A percentile compares a stretch with the other conserved stretches of the same genome.
Evolutionary conservation across 1,140 invertebrate species (phyloP).

Genomic region (Atta texana): DNA sequence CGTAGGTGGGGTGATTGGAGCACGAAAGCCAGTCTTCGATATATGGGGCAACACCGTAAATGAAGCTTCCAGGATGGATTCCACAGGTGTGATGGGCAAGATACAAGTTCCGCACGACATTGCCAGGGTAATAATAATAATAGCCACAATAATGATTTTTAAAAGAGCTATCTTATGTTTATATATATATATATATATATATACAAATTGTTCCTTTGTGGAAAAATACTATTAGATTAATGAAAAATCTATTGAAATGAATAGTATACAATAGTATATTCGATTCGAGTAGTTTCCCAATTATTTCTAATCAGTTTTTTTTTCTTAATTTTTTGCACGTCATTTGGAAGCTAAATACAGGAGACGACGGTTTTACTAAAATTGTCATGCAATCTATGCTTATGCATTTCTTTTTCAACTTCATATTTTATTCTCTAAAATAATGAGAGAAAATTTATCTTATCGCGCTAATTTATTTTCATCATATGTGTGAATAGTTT

Average conservation of each 20-base stretch:
- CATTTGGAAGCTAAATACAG: background rate
- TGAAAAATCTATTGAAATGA: too few species aligned
- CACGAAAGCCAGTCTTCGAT: constrained; percentile 98
- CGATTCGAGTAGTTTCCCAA: too few species aligned
- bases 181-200: background rate
- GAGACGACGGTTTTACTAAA: background rate
- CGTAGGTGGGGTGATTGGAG: constrained; percentile 98
- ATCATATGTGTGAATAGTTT: constrained; percentile 85
- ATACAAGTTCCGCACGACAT: constrained; percentile 96
- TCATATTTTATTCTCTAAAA: background rate
- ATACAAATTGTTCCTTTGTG: background rate
- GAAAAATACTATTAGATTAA: too few species aligned
- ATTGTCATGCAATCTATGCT: background rate
- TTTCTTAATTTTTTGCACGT: background rate
- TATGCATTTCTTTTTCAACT: background rate
- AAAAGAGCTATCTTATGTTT: background rate
- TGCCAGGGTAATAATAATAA: constrained; percentile 88
- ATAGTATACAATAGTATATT: too few species aligned
- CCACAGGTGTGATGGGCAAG: constrained; percentile 94
- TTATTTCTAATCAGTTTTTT: too few species aligned
- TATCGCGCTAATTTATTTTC: background rate
- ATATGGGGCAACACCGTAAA: constrained; percentile 99
- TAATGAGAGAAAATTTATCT: background rate
- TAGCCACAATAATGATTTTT: background rate
- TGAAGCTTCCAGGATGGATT: constrained; percentile 97